Conservation (phyloP, 2,888 invertebrate genomes). For the Galerucella calmariensis region DNA sequence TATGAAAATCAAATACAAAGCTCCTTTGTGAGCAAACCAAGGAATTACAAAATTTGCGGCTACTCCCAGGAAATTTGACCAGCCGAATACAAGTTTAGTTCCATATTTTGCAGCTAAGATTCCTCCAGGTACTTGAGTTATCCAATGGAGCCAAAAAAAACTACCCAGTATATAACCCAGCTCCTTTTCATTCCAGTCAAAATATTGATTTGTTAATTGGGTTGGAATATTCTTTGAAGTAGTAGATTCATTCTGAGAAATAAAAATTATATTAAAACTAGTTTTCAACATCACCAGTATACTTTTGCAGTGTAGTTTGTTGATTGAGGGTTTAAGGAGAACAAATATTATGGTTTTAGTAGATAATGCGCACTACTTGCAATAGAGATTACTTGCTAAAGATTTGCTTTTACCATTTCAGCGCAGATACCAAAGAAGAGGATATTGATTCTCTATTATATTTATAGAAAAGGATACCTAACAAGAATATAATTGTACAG, state of each 20-base stretch:
- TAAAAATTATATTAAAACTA: too few relatives aligned
- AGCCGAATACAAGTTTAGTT: constrained; percentile 77
- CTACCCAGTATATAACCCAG: constrained; percentile 72
- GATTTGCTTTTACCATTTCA: too few relatives aligned
- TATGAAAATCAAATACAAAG: constrained; percentile 69
- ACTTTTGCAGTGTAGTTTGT: too few relatives aligned
- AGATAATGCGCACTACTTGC: too few relatives aligned
- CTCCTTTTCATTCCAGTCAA: constrained; percentile 74
- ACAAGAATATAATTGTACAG: too few relatives aligned
- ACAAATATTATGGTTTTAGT: too few relatives aligned
- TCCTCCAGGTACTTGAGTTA: constrained; percentile 79
- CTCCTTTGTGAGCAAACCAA: constrained; percentile 70
- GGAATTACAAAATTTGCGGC: constrained; percentile 76
- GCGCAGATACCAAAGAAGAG: too few relatives aligned
- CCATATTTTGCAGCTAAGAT: constrained; percentile 75
- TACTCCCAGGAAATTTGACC: constrained; percentile 73
- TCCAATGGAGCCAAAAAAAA: constrained; percentile 80
- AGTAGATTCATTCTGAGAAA: not conserved
- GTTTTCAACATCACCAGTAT: too few relatives aligned
- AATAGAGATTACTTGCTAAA: too few relatives aligned
- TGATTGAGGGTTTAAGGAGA: too few relatives aligned
- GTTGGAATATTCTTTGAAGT: not conserved
- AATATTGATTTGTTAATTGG: constrained; percentile 42
- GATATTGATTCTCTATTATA: too few relatives aligned
- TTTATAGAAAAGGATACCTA: too few relatives aligned